Conservation (phyloP, 2,888 invertebrate species). For the Pantelozetes paolii region DNA sequence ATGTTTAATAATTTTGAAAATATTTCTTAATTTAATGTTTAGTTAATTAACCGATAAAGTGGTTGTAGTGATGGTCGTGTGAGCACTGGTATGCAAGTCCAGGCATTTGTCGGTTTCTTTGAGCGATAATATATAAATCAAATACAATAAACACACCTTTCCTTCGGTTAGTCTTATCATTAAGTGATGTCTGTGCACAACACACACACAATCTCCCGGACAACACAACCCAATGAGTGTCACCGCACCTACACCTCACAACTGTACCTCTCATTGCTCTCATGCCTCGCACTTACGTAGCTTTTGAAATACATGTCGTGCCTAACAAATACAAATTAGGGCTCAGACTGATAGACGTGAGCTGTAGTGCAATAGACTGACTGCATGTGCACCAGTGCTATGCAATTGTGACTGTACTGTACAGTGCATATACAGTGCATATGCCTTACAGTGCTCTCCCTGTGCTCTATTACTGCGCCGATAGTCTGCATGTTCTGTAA, state of each 20-base stretch:
- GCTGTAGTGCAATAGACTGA: neutral
- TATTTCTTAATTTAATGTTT: too few relatives aligned
- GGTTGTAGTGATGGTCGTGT: neutral
- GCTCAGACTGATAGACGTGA: slow-evolving; percentile 11
- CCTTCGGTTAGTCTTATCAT: slow-evolving; percentile 22
- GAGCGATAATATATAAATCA: slow-evolving; percentile 15
- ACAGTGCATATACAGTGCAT: too few relatives aligned
- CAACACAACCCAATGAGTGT: slow-evolving; percentile 7
- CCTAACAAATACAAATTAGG: slow-evolving; percentile 13
- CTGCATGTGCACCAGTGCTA: neutral
- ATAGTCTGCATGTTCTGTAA: too few relatives aligned
- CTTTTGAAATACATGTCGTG: slow-evolving; percentile 28
- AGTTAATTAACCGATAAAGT: too few relatives aligned
- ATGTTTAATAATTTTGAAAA: too few relatives aligned
- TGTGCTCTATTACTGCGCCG: too few relatives aligned
- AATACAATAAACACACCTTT: slow-evolving; percentile 30
- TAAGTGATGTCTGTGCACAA: neutral
- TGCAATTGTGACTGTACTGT: neutral
- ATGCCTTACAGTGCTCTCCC: too few relatives aligned
- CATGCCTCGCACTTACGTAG: neutral
- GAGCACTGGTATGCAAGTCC: neutral
- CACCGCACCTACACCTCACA: slow-evolving; percentile 11
- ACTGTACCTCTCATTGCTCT: neutral
- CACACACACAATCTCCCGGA: slow-evolving; percentile 12
- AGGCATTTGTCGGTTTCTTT: slow-evolving; percentile 24